Base-by-base conservation (phyloP, 1,140 invertebrate species). In the Eumeta japonica region DNA sequence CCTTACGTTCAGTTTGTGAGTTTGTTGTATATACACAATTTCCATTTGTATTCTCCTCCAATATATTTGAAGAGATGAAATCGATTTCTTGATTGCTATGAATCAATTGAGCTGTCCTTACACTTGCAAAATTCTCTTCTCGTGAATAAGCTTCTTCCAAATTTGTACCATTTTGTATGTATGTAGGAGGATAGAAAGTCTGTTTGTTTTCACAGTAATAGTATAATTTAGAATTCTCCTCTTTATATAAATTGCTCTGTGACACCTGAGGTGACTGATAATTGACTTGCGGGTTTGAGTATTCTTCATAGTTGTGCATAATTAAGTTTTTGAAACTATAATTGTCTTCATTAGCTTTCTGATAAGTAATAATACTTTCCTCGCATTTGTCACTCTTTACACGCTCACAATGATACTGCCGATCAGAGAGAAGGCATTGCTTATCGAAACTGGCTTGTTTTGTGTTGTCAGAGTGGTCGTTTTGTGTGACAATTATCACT, bases 311-410 rank as follows among this genome's bases (percentile, higher is more conserved):
- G 39, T 53, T 60, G 31, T 59, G 52, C 13, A 63, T 56, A 9
- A 46, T 45, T 16, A 61, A 47, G 35, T 58, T 62, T 45, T 62
- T 62, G 12, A 60, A 55, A 15, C 61, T 46, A 34, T 60, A 70
- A 28, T 58, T 65, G 32, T 56, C 50, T 16, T 49, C 39, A 42
- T 56, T 62, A 7, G 27, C 45, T 19, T 35, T 11, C n/a, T 27
- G 20, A 11, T 35, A 11, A 20, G 12, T 42, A 28, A 34, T 36
- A n/a, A 12, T 31, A n/a, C 35, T 12, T 20, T 20, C 32, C 15
- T 45, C 3, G 38, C 45, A 31, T n/a, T 38, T n/a, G n/a, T n/a
- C n/a, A n/a, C n/a, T n/a, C n/a, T n/a, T n/a, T n/a, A n/a, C n/a
- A n/a, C n/a, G n/a, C n/a, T n/a, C n/a, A n/a, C n/a, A n/a, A n/a